A percentile compares a stretch with the other conserved stretches of the same genome.
These are phyloP conservation scores for Potamilus streckersoni DNA, from an alignment of 1,140 invertebrate species.

Conservation along the genomic window DNA sequence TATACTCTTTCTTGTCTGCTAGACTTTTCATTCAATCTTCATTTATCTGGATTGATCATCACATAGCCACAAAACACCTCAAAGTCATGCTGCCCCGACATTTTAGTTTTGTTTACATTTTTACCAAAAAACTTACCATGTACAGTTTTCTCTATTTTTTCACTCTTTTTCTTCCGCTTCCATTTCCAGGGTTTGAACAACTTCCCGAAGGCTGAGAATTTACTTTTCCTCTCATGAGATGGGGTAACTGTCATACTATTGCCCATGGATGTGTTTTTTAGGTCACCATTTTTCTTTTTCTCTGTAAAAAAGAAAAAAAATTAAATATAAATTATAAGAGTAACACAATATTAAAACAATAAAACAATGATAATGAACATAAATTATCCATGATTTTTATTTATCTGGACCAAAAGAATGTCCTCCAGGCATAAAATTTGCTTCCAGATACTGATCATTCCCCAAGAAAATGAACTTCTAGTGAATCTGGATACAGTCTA, in stretches of 20 bases:
- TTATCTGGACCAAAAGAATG: too few species aligned
- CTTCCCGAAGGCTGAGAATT: conserved; percentile 91
- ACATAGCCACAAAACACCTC: not conserved
- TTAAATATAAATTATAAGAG: too few species aligned
- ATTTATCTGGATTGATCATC: not conserved
- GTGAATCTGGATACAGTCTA: too few species aligned
- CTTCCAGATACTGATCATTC: too few species aligned
- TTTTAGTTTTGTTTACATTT: not conserved
- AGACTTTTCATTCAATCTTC: not conserved
- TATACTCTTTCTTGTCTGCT: too few species aligned
- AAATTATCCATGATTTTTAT: too few species aligned
- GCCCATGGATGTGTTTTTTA: conserved; percentile 53
- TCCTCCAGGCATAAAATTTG: too few species aligned
- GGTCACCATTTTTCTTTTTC: conserved; percentile 86
- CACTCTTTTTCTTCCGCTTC: conserved; percentile 98
- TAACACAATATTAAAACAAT: too few species aligned
- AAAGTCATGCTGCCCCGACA: not conserved
- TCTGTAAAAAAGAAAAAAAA: conserved; percentile 77
- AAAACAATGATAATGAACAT: too few species aligned
- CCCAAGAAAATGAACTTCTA: too few species aligned
- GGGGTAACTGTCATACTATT: conserved; percentile 72
- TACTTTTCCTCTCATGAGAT: conserved; percentile 86
- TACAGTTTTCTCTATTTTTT: conserved; percentile 95
- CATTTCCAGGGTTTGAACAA: conserved; percentile 99
- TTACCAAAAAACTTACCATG: conserved; percentile 81